Conservation (phyloP, 2,797 vertebrate species). For the Gymnodraco acuticeps region DNA sequence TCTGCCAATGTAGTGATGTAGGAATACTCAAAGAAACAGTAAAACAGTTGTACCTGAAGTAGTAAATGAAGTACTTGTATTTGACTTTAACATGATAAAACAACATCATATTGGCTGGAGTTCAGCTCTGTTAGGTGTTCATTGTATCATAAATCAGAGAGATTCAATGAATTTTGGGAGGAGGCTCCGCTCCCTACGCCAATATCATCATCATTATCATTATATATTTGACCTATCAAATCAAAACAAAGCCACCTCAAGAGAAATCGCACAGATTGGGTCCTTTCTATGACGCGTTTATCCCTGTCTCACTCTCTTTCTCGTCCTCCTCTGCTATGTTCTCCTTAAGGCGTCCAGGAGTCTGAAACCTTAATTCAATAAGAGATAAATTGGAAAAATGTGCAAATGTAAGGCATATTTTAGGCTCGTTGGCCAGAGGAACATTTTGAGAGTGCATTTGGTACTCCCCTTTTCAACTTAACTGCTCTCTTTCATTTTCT, state of each 20-base stretch:
- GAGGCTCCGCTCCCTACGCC: background rate
- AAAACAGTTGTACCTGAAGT: too few relatives aligned
- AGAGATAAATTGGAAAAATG: constrained; percentile 73
- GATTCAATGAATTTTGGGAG: constrained; percentile 7
- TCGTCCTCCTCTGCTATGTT: constrained; percentile 29
- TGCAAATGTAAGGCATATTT: constrained; percentile 67
- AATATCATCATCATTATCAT: background rate
- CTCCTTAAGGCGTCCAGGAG: constrained; percentile 65
- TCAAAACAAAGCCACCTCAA: background rate
- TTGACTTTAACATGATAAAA: background rate
- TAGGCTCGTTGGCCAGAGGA: constrained; percentile 31
- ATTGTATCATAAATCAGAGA: background rate
- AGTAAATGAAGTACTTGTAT: background rate
- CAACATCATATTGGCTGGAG: too few relatives aligned
- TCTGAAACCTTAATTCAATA: constrained; percentile 76
- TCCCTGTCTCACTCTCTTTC: constrained; percentile 19
- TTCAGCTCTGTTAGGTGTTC: too few relatives aligned
- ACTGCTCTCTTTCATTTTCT: constrained; percentile 18
- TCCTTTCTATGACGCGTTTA: background rate
- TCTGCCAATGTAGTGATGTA: background rate
- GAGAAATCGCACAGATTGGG: constrained; percentile 1
- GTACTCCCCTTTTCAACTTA: constrained; percentile 24
- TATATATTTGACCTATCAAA: background rate
- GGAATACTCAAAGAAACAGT: background rate
- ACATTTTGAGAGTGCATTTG: constrained; percentile 44